Evolutionary conservation across 2,113 vertebrate species (phyloP), one percentile per base, ranked within the genome.

Genomic region (Triplophysa siluroides): DNA sequence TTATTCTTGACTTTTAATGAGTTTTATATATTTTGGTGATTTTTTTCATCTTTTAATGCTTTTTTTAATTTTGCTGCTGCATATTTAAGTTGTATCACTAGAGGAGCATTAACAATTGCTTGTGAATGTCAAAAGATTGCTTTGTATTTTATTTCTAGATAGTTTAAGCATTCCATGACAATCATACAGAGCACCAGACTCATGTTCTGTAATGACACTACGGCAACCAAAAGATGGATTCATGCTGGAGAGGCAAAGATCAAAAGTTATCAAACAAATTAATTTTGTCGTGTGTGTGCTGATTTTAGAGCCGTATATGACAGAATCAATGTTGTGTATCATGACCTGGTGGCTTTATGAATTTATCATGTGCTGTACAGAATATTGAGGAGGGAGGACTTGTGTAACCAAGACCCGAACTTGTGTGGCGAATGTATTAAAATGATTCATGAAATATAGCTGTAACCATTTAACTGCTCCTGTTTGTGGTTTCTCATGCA

Each of bases 361-460:
- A 50, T 69, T 54, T 50, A 14, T 66, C 69, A 60, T 64, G 67
- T 9, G 61, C 16, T 68, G 21, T 26, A 47, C 16, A 66, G 5
- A 70, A 67, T 33, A 61, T 56, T 26, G 11, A 52, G 26, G 72
- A 62, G 62, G 67, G 56, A 72, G 56, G 76, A 43, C 12, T 56
- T 18, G 23, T 83, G 74, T 84, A 78, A 63, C 83, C 83, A 86
- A 73, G 83, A 88, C 78, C 45, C 81, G 81, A 78, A 89, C 78
- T 76, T 85, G 64, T 90, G 79, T 86, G 83, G 86, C 81, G 12
- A 24, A 43, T 92, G 88, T 90, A 85, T 90, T 83, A 76, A 73
- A 73, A 86, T 87, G 88, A 89, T 90, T 87, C 86, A 93, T 92
- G 89, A 93, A 94, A 93, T 89, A 88, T 90, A 88, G 86, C 88